Evolutionary conservation across 2,888 invertebrate species (phyloP).

Genomic region (Phasia obesa): DNA sequence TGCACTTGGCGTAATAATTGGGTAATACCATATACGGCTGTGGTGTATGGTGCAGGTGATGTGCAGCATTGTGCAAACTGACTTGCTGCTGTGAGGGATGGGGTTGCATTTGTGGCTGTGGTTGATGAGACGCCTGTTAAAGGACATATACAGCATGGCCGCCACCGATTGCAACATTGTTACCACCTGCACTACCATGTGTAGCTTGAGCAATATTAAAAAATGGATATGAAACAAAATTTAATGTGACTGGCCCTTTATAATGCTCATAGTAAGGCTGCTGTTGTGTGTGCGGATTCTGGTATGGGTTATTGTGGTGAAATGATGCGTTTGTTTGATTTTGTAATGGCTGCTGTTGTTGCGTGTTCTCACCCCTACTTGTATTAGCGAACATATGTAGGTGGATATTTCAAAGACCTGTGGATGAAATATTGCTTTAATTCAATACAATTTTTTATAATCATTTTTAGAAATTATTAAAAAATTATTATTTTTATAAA

Average conservation of each 20-base stretch:
- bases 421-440: background rate
- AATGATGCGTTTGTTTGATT: constrained; percentile 70
- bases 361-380: constrained; percentile 82
- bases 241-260: constrained; percentile 63
- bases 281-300: constrained; percentile 73
- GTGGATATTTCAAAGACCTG: constrained; percentile 79
- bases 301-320: constrained; percentile 69
- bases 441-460: background rate
- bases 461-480: too few species aligned
- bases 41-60: constrained; percentile 68
- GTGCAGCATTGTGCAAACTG: constrained; percentile 62
- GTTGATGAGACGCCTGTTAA: constrained; percentile 71
- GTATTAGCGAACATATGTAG: constrained; percentile 80
- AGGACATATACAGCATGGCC: constrained; percentile 56
- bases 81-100: constrained; percentile 72
- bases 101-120: constrained; percentile 72
- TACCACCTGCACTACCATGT: constrained; percentile 29
- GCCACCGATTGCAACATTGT: constrained; percentile 27
- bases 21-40: constrained; percentile 57
- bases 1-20: constrained; percentile 71
- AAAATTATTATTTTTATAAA: too few species aligned
- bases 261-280: constrained; percentile 72
- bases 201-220: constrained; percentile 62
- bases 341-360: constrained; percentile 75
- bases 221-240: constrained; percentile 64